Conservation (phyloP, 2,888 invertebrate species). For the Tipula helvola region DNA sequence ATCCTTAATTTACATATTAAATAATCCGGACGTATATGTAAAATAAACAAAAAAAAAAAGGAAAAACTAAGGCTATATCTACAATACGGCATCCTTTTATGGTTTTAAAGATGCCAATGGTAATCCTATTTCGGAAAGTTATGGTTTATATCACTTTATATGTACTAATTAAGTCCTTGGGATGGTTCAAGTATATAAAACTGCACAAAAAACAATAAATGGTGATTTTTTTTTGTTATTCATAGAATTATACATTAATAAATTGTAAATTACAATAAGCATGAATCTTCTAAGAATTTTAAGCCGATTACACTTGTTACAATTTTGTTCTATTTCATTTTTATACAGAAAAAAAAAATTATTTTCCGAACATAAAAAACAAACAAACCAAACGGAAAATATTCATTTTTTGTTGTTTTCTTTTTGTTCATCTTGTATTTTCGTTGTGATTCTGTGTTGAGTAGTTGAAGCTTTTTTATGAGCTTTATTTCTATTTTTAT, state of each 20-base stretch:
- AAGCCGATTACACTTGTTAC: slow-evolving; percentile 4
- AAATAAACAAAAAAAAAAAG: background rate
- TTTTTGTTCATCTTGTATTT: background rate
- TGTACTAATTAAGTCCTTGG: background rate
- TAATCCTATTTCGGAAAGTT: background rate
- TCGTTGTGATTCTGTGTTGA: background rate
- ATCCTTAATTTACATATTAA: background rate
- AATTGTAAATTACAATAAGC: background rate
- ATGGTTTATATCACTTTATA: background rate
- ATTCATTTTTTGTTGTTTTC: background rate
- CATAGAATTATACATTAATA: background rate
- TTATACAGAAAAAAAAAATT: background rate
- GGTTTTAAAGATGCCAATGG: background rate
- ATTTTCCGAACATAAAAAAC: background rate
- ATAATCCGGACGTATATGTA: background rate
- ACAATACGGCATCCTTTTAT: background rate
- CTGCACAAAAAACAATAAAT: background rate
- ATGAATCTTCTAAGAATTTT: background rate
- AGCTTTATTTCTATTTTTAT: background rate
- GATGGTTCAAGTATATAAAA: background rate
- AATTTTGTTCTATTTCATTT: background rate
- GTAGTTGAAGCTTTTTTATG: background rate
- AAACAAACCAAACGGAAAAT: background rate
- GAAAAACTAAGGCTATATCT: background rate
- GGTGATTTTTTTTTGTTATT: background rate